phyloP scores from a whole-genome alignment of 2,888 invertebrate genomes.

The Drosophila maculinotata region DNA sequence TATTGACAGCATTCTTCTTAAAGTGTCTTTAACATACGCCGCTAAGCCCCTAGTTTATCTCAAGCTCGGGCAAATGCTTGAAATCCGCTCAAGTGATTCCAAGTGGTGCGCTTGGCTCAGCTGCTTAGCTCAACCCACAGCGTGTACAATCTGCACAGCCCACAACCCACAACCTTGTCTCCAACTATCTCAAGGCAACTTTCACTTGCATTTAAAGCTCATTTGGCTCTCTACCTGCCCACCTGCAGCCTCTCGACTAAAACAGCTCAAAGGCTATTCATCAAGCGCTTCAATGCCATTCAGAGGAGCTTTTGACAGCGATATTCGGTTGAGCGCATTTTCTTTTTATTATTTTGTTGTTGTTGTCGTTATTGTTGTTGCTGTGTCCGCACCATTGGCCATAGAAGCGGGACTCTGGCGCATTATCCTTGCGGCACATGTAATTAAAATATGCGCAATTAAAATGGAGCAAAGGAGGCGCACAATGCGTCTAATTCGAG shows the following conservation, averaged over 20 bases:
- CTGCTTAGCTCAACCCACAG: slow-evolving; percentile 10
- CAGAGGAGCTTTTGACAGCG: slow-evolving; percentile 36
- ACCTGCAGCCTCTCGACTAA: background rate
- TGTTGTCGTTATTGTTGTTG: background rate
- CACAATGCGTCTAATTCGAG: slow-evolving; percentile 49
- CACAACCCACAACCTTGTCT: slow-evolving; percentile 10
- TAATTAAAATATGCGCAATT: slow-evolving; percentile 77
- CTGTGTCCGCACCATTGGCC: slow-evolving; percentile 31
- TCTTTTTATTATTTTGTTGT: background rate
- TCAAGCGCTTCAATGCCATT: slow-evolving; percentile 46
- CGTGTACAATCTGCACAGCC: too few species aligned
- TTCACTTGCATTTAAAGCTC: slow-evolving; percentile 47
- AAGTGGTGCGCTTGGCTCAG: slow-evolving; percentile 32
- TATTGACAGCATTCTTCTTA: slow-evolving; percentile 10
- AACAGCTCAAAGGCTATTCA: slow-evolving; percentile 32
- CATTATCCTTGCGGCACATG: slow-evolving; percentile 37
- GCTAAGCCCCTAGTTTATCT: slow-evolving; percentile 30
- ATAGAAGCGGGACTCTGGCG: background rate
- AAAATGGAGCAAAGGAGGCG: slow-evolving; percentile 52
- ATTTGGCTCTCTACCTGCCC: slow-evolving; percentile 10
- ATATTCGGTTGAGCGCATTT: slow-evolving; percentile 19
- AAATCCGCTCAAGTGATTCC: slow-evolving; percentile 35
- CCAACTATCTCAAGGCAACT: slow-evolving; percentile 55
- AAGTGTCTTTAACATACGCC: slow-evolving; percentile 21
- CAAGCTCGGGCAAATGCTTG: slow-evolving; percentile 20